Conservation (phyloP, 1,140 invertebrate genomes). For the Zaprionus lachaisei region DNA sequence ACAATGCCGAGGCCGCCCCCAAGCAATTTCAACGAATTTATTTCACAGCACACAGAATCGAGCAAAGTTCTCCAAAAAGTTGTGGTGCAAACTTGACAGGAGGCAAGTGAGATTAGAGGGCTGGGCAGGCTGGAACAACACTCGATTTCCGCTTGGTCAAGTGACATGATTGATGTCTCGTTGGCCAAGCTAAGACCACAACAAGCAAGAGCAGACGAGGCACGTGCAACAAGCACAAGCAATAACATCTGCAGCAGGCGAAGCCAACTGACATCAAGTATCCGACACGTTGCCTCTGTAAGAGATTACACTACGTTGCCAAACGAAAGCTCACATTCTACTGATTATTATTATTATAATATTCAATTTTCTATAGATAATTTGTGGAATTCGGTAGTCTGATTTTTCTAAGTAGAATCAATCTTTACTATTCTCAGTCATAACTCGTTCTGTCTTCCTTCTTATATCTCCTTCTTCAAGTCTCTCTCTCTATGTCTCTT, state of each 20-base stretch:
- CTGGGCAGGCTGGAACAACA: constrained; percentile 41
- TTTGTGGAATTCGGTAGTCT: too few relatives aligned
- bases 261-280: constrained; percentile 49
- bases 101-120: neutral
- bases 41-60: constrained; percentile 46
- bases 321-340: too few relatives aligned
- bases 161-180: constrained; percentile 74
- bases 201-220: constrained; percentile 15
- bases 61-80: constrained; percentile 45
- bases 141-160: constrained; percentile 79
- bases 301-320: neutral
- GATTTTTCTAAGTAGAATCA: too few relatives aligned
- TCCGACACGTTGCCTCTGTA: constrained; percentile 48
- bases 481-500: neutral
- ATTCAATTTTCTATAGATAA: neutral
- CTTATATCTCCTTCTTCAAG: too few relatives aligned
- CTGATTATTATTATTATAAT: neutral
- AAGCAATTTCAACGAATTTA: constrained; percentile 71
- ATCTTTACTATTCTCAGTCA: too few relatives aligned
- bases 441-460: too few relatives aligned
- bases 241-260: constrained; percentile 1
- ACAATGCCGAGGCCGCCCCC: constrained; percentile 55
- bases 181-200: constrained; percentile 1
- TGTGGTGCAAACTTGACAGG: constrained; percentile 13
- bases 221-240: neutral